These are phyloP conservation scores for Diadromus collaris DNA, from an alignment of 2,888 invertebrate genomes.

Conservation along the genomic window DNA sequence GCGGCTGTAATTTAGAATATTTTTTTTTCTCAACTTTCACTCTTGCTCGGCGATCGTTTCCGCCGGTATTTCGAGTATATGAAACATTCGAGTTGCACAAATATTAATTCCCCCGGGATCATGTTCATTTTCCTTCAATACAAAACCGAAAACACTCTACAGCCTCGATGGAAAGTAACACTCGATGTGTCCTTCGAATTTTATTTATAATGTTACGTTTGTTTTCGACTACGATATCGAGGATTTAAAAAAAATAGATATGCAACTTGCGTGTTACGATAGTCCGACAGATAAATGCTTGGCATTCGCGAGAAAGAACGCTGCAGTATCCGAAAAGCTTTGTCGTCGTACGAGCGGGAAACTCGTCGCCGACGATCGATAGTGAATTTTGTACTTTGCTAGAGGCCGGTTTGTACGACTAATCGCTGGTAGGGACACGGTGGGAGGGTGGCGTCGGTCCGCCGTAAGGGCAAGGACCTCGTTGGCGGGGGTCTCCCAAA, in stretches of 20 bases:
- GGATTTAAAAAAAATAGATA: not conserved
- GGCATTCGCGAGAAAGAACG: not conserved
- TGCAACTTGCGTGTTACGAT: not conserved
- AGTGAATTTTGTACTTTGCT: conserved; percentile 73
- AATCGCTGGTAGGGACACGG: conserved; percentile 9
- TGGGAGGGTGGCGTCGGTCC: conserved; percentile 5
- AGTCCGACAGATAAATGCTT: not conserved
- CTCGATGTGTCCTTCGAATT: not conserved
- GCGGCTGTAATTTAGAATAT: conserved; percentile 70
- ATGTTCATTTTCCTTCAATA: not conserved
- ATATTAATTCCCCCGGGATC: not conserved
- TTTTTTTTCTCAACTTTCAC: conserved; percentile 51
- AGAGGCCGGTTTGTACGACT: conserved; percentile 45
- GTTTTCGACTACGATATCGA: not conserved
- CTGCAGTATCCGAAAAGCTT: conserved; percentile 43
- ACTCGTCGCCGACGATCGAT: conserved; percentile 66
- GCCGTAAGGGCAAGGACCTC: conserved; percentile 7
- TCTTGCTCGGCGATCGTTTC: conserved; percentile 16
- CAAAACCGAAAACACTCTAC: too few relatives aligned
- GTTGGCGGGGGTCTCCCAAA: not conserved
- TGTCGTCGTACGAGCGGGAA: conserved; percentile 38
- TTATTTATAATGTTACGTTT: not conserved
- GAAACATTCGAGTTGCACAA: conserved; percentile 6
- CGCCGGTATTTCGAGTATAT: not conserved
- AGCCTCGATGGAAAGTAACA: not conserved